Conservation (phyloP, 2,113 vertebrate species). For the Carassius gibelio region DNA sequence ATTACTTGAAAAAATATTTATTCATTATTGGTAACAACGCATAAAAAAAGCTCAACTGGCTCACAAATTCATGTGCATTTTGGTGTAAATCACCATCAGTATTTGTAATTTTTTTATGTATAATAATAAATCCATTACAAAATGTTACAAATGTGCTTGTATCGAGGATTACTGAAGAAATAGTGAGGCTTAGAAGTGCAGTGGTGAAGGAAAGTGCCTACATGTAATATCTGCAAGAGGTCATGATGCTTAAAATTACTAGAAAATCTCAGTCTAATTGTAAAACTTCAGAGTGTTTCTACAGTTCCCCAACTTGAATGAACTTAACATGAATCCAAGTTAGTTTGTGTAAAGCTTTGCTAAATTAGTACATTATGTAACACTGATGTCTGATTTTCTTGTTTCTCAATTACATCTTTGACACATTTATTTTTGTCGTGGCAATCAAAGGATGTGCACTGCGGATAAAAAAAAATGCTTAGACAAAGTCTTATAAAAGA, state of each 20-base stretch:
- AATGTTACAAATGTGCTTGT: constrained; percentile 13
- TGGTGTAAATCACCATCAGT: neutral
- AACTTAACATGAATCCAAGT: neutral
- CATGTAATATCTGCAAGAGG: constrained; percentile 28
- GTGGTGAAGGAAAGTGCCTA: constrained; percentile 54
- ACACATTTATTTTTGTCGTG: neutral
- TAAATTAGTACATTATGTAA: neutral
- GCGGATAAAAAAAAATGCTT: neutral
- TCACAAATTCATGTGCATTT: constrained; percentile 34
- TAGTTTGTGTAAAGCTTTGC: neutral
- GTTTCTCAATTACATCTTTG: neutral
- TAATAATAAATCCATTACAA: neutral
- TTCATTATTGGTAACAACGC: constrained; percentile 49
- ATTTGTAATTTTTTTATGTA: neutral
- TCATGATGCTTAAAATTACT: neutral
- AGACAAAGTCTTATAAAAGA: neutral
- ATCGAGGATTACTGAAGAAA: constrained; percentile 22
- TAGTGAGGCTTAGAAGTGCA: constrained; percentile 55
- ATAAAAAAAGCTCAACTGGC: constrained; percentile 30
- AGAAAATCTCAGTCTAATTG: neutral
- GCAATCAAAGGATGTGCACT: neutral
- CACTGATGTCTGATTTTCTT: neutral
- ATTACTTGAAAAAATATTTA: constrained; percentile 58
- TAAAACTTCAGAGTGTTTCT: neutral
- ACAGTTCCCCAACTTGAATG: neutral